Percentiles rank a stretch among this genome's conserved stretches.
Evolutionary conservation across 2,888 invertebrate species (phyloP).

Genomic region (Aricia artaxerxes): DNA sequence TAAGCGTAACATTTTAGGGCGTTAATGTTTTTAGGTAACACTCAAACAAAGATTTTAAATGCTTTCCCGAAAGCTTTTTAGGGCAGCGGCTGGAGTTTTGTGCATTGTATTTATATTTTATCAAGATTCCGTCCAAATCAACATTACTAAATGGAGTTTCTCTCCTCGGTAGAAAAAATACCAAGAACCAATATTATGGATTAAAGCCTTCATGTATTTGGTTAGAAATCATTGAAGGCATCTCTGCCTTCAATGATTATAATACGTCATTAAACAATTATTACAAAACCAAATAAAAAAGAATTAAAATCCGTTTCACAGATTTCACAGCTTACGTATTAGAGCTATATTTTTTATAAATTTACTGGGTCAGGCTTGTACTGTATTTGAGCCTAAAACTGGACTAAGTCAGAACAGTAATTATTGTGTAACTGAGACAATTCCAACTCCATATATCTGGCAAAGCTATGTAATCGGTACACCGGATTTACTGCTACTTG

Average conservation of each 20-base stretch:
- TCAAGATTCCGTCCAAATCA: not conserved
- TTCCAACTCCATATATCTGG: not conserved
- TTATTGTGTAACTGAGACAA: not conserved
- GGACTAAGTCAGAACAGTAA: not conserved
- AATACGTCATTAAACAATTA: no score
- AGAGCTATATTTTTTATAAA: no score
- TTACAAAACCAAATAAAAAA: no score
- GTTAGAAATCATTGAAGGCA: no score
- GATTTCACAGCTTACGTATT: no score
- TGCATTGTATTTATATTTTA: slow-evolving; percentile 7
- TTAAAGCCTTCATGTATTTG: no score
- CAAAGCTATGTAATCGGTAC: not conserved
- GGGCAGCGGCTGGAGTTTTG: not conserved
- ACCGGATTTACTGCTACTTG: not conserved
- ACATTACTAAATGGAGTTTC: not conserved
- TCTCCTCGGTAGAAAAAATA: not conserved
- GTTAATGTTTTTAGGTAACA: slow-evolving; percentile 13
- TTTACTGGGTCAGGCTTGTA: not conserved
- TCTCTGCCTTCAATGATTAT: no score
- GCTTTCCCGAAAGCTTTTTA: not conserved
- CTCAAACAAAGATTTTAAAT: slow-evolving; percentile 1
- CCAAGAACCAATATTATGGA: not conserved
- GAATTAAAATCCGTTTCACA: no score
- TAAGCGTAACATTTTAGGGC: not conserved
- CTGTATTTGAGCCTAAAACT: not conserved